These are phyloP conservation scores for Bungarus multicinctus DNA, from an alignment of 2,113 vertebrate genomes.

Conservation along the genomic window DNA sequence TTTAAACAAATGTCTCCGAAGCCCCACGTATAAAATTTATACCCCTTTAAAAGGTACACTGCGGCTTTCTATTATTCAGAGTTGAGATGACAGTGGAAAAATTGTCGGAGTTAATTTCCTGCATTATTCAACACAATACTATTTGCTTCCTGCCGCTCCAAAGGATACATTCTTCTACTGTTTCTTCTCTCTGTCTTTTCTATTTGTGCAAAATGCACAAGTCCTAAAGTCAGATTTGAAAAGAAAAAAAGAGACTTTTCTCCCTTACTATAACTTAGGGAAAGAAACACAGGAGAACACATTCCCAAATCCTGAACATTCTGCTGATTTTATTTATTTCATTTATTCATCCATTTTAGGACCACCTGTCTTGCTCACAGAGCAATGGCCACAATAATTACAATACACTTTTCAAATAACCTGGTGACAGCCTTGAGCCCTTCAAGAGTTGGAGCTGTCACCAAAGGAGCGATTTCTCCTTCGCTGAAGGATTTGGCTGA, in stretches of 20 bases:
- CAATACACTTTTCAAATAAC: constrained; percentile 1
- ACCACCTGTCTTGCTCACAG: background rate
- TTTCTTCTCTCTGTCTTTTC: background rate
- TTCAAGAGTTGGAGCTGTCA: background rate
- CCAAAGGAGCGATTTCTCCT: background rate
- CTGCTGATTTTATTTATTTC: background rate
- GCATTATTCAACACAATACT: background rate
- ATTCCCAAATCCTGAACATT: background rate
- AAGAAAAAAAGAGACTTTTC: background rate
- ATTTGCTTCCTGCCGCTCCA: constrained; percentile 4
- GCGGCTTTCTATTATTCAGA: constrained; percentile 14
- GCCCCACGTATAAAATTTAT: background rate
- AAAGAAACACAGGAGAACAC: background rate
- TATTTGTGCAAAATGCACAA: background rate
- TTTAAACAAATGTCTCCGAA: background rate
- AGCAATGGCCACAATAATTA: background rate
- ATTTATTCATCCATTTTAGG: background rate
- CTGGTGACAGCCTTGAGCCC: accelerated
- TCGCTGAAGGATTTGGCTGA: background rate
- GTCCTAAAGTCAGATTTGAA: background rate
- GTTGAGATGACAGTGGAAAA: background rate
- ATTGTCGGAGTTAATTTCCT: background rate
- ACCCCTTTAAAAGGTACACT: background rate
- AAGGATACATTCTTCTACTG: background rate
- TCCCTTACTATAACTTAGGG: background rate